Conservation (phyloP, 2,888 invertebrate species). For the Erannis defoliaria region DNA sequence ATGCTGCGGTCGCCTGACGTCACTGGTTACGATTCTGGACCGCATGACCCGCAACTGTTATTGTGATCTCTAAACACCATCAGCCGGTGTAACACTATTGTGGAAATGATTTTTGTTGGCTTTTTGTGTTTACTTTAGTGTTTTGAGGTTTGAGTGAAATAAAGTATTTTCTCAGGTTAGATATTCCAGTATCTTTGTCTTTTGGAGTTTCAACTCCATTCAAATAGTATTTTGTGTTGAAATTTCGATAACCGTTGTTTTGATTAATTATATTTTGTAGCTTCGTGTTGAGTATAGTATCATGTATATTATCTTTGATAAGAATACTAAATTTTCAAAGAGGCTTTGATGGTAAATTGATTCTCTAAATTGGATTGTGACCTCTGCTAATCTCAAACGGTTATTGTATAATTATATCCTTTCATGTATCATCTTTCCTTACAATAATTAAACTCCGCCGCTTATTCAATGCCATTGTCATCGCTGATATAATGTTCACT, state of each 20-base stretch:
- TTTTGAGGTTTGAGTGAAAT: not conserved
- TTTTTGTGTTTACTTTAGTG: constrained; percentile 13
- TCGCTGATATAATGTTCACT: constrained; percentile 17
- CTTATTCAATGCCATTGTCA: constrained; percentile 5
- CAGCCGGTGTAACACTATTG: constrained; percentile 39
- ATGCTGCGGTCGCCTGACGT: constrained; percentile 69
- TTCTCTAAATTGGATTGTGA: not conserved
- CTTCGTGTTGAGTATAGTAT: no score
- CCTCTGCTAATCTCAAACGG: not conserved
- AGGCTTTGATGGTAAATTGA: no score
- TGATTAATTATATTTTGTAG: no score
- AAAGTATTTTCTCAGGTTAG: not conserved
- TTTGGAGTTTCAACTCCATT: no score
- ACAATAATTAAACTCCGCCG: not conserved
- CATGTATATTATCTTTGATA: no score
- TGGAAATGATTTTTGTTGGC: constrained; percentile 13
- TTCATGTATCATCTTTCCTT: not conserved
- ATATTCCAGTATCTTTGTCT: not conserved
- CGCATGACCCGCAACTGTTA: constrained; percentile 58
- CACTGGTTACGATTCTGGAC: constrained; percentile 67
- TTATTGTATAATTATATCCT: not conserved
- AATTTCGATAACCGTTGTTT: no score
- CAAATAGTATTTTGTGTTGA: no score
- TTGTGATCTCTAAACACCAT: constrained; percentile 57
- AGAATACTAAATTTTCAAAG: no score